phyloP scores from a whole-genome alignment of 2,888 invertebrate species.

The Lithosia quadra region DNA sequence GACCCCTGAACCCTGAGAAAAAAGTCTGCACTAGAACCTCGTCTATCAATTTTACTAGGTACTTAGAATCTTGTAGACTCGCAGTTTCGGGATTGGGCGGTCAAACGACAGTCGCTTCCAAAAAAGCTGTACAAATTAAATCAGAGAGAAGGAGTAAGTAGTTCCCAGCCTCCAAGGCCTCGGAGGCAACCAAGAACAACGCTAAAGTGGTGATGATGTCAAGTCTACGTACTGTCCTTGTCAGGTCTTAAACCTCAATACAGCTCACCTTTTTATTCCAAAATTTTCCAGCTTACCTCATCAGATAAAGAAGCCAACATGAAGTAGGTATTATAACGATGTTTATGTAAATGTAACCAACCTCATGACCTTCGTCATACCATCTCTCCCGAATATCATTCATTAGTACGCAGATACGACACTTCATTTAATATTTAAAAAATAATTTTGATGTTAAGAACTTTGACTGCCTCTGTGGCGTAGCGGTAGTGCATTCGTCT shows the following conservation, averaged over 20 bases:
- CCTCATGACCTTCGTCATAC: conserved; percentile 72
- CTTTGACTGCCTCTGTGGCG: no score
- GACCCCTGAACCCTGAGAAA: no score
- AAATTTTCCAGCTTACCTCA: conserved; percentile 10
- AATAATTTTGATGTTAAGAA: not conserved
- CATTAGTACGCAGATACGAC: conserved; percentile 34
- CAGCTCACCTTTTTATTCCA: not conserved
- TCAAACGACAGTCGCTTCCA: no score
- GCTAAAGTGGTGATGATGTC: not conserved
- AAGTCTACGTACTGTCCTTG: not conserved
- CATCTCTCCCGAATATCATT: conserved; percentile 53
- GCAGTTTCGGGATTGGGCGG: no score
- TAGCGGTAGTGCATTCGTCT: no score
- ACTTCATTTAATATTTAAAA: not conserved
- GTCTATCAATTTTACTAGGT: no score
- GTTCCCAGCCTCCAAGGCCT: not conserved
- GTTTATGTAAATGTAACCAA: conserved; percentile 51
- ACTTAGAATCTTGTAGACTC: no score
- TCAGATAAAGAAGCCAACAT: conserved; percentile 18
- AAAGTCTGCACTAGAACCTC: no score
- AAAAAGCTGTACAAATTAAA: not conserved
- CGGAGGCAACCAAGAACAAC: not conserved
- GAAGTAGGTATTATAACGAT: conserved; percentile 27
- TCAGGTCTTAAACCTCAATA: not conserved
- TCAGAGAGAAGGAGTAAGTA: not conserved